phyloP scores from a whole-genome alignment of 2,113 vertebrate genomes.

The Mandrillus leucophaeus region DNA sequence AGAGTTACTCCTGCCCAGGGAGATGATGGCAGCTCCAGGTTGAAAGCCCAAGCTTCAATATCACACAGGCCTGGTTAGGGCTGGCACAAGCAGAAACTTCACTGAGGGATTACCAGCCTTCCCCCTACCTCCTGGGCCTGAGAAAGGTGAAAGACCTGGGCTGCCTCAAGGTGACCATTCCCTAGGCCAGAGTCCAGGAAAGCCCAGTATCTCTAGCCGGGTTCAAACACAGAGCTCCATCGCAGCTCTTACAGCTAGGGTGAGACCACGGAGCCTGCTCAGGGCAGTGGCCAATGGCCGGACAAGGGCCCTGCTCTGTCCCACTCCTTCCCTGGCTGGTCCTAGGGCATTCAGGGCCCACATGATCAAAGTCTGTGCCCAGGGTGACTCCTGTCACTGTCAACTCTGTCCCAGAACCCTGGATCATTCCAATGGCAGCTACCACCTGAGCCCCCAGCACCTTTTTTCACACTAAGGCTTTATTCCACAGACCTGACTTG shows the following conservation, averaged over 20 bases:
- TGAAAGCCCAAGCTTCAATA: neutral
- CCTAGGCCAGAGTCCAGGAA: conserved; percentile 7
- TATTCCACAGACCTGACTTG: neutral
- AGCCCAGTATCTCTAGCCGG: neutral
- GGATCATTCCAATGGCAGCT: neutral
- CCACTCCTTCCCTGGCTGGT: neutral
- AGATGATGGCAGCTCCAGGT: neutral
- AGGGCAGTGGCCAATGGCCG: neutral
- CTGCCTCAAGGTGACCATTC: conserved; percentile 5
- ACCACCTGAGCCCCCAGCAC: neutral
- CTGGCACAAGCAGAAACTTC: neutral
- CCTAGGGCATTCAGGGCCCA: neutral
- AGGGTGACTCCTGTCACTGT: neutral
- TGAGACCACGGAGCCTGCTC: neutral
- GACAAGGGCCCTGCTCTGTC: neutral
- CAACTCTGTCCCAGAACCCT: neutral
- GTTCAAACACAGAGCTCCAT: neutral
- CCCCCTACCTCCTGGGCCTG: neutral
- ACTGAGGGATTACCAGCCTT: neutral
- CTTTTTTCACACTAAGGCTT: neutral
- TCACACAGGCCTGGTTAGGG: neutral
- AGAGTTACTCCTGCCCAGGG: neutral
- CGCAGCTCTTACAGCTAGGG: neutral
- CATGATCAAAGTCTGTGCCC: neutral
- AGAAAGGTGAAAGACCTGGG: neutral